phyloP scores from a whole-genome alignment of 2,888 invertebrate species.

The Morpho helenor region DNA sequence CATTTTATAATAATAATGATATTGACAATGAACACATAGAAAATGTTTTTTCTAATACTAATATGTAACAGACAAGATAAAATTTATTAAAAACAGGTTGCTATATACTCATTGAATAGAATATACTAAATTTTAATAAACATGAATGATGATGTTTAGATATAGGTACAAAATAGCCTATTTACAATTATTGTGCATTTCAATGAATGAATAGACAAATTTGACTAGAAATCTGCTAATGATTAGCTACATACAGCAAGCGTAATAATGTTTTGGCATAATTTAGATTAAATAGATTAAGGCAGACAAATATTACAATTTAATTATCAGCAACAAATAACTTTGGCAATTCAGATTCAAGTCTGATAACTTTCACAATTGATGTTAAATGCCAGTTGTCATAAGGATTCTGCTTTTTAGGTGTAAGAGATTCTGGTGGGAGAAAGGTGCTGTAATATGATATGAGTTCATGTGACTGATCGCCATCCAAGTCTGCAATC shows the following conservation, averaged over 20 bases:
- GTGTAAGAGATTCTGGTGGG: conserved; percentile 54
- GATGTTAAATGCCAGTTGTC: conserved; percentile 82
- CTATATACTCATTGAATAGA: conserved; percentile 1
- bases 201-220: conserved; percentile 1
- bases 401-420: conserved; percentile 56
- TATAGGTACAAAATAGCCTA: conserved; percentile 13
- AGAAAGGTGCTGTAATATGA: conserved; percentile 85
- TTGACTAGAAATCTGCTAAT: conserved; percentile 9
- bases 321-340: conserved; percentile 76
- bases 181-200: conserved; percentile 9
- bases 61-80: conserved; percentile 13
- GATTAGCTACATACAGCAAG: conserved; percentile 49
- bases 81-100: conserved; percentile 6
- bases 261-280: conserved; percentile 36
- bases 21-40: conserved; percentile 23
- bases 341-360: conserved; percentile 86
- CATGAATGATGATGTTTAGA: neutral
- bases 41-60: conserved; percentile 4
- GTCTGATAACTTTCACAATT: conserved; percentile 82
- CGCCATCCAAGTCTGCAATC: conserved; percentile 87
- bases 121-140: conserved; percentile 1
- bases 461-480: conserved; percentile 87
- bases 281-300: conserved; percentile 23
- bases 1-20: conserved; percentile 14
- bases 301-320: conserved; percentile 16